Evolutionary conservation across 2,797 vertebrate genomes (phyloP).

Genomic region (Octomys mimax): DNA sequence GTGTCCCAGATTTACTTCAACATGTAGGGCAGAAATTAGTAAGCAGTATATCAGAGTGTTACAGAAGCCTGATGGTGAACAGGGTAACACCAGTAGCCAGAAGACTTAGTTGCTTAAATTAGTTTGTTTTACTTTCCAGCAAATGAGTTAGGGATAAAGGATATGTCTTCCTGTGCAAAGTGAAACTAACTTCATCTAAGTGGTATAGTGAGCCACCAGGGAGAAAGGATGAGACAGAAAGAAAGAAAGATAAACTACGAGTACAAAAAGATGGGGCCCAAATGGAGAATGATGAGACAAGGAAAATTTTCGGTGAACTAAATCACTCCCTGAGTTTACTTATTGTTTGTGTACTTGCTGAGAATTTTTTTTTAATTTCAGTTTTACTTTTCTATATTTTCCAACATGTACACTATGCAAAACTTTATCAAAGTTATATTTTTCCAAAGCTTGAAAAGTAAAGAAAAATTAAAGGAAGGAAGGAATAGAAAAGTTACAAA

Average conservation of each 20-base stretch:
- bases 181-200: neutral
- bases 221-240: neutral
- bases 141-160: neutral
- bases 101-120: neutral
- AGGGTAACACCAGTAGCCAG: neutral
- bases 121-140: neutral
- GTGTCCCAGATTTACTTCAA: neutral
- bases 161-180: neutral
- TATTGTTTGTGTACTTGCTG: neutral
- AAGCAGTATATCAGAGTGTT: neutral
- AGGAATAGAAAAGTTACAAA: neutral
- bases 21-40: neutral
- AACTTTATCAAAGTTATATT: neutral
- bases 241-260: neutral
- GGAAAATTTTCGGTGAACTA: neutral
- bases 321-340: neutral
- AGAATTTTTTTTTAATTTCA: neutral
- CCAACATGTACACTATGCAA: neutral
- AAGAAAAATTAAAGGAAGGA: neutral
- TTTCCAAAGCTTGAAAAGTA: neutral
- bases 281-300: neutral
- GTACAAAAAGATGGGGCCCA: neutral
- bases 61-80: neutral
- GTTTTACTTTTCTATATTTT: constrained; percentile 12
- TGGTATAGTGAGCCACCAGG: neutral